Conservation (phyloP, 2,888 invertebrate species). For the Apantesis nais region DNA sequence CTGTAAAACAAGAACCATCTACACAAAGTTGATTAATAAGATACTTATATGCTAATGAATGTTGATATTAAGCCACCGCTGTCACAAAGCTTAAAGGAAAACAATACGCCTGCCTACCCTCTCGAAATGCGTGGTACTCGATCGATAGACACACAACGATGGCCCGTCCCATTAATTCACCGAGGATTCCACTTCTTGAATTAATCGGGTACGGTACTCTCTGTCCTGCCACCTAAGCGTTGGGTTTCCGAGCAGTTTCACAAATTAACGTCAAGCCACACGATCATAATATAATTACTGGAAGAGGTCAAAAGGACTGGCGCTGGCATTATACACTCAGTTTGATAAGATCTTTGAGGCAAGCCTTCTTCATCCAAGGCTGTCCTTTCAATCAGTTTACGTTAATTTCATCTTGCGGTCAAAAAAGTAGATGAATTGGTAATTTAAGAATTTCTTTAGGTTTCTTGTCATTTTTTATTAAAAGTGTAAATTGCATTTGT, state of each 20-base stretch:
- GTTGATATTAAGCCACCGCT: conserved; percentile 25
- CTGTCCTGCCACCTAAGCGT: conserved; percentile 67
- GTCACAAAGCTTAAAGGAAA: conserved; percentile 37
- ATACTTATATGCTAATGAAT: conserved; percentile 20
- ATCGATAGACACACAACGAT: conserved; percentile 69
- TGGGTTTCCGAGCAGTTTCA: conserved; percentile 77
- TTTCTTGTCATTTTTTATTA: background rate
- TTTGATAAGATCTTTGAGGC: conserved; percentile 50
- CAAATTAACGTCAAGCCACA: conserved; percentile 75
- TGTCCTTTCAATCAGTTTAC: conserved; percentile 32
- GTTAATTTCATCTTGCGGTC: conserved; percentile 23
- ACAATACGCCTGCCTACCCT: conserved; percentile 41
- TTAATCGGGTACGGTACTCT: conserved; percentile 71
- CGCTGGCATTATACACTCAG: conserved; percentile 45
- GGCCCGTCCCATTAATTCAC: conserved; percentile 70
- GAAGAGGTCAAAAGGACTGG: conserved; percentile 51
- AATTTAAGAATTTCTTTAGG: conserved; percentile 25
- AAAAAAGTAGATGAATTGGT: conserved; percentile 25
- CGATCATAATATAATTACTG: conserved; percentile 67
- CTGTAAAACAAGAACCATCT: conserved; percentile 7
- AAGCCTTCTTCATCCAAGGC: conserved; percentile 34
- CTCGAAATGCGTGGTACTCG: conserved; percentile 49
- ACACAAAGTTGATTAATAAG: conserved; percentile 20
- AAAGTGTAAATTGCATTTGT: background rate
- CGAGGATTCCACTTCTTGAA: conserved; percentile 75